Conservation (phyloP, 1,140 invertebrate species). For the Zaprionus ornatus region DNA sequence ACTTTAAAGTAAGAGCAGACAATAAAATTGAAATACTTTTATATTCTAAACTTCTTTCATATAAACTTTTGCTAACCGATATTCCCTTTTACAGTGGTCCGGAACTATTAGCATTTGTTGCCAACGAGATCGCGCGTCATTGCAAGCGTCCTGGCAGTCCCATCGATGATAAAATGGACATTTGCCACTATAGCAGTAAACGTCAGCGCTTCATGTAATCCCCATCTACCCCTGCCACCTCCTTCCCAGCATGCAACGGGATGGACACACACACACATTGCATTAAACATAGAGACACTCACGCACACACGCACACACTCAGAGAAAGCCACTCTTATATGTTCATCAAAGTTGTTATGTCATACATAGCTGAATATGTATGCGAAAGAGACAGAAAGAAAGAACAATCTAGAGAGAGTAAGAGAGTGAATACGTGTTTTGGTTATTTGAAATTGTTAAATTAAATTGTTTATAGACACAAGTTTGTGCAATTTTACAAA, state of each 20-base stretch:
- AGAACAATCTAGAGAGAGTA: neutral
- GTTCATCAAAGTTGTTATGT: neutral
- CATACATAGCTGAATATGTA: constrained; percentile 20
- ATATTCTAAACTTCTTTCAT: neutral
- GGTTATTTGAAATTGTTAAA: neutral
- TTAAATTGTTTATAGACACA: neutral
- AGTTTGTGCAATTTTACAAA: neutral
- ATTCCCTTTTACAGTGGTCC: constrained; percentile 76
- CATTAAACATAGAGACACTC: constrained; percentile 5
- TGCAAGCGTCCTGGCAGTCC: constrained; percentile 88
- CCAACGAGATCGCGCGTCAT: constrained; percentile 90
- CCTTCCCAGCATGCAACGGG: constrained; percentile 1
- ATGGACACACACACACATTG: constrained; percentile 4
- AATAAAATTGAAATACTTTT: too few relatives aligned
- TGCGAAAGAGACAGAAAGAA: neutral
- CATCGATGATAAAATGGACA: constrained; percentile 85
- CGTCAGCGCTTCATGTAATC: constrained; percentile 85
- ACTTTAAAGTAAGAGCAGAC: too few relatives aligned
- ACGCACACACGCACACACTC: constrained; percentile 9
- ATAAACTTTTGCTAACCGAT: neutral
- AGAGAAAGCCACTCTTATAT: neutral
- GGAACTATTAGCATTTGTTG: constrained; percentile 91
- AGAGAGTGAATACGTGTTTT: neutral
- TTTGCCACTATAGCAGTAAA: constrained; percentile 85
- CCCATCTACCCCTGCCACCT: neutral